Conservation (phyloP, 1,140 invertebrate genomes). For the Ditylenchus dipsaci region DNA sequence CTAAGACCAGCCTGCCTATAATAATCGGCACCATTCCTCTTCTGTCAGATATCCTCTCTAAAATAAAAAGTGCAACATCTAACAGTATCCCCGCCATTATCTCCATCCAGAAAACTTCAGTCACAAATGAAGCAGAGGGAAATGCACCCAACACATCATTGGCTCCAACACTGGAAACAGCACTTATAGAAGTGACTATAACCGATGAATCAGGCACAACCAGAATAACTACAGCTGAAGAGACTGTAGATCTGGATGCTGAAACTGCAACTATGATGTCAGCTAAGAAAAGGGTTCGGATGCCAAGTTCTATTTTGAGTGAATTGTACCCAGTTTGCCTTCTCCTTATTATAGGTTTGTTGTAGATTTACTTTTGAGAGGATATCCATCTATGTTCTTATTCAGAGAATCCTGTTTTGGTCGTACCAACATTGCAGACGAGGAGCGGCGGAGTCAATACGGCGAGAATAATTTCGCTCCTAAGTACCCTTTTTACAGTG, state of each 20-base stretch:
- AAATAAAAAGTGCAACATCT: constrained; percentile 18
- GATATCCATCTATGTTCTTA: too few relatives aligned
- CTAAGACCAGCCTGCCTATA: constrained; percentile 43
- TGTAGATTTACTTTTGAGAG: too few relatives aligned
- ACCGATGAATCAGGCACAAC: constrained; percentile 49
- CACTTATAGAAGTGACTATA: constrained; percentile 42
- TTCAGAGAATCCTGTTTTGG: constrained; percentile 57
- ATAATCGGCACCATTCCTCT: constrained; percentile 55
- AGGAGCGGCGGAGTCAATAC: constrained; percentile 51
- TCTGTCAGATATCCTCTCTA: constrained; percentile 41
- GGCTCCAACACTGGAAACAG: background rate
- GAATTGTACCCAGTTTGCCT: constrained; percentile 55
- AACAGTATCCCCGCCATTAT: constrained; percentile 2
- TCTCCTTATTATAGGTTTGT: constrained; percentile 54
- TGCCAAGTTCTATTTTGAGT: constrained; percentile 55
- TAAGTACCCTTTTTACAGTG: constrained; percentile 56
- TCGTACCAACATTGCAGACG: constrained; percentile 50
- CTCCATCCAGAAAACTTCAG: too few relatives aligned
- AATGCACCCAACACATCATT: too few relatives aligned
- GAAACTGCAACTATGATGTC: constrained; percentile 38
- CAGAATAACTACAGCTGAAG: constrained; percentile 17
- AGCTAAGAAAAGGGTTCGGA: constrained; percentile 52
- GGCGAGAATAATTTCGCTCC: constrained; percentile 49
- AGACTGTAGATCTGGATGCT: constrained; percentile 30
- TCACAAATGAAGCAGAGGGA: too few relatives aligned